These are phyloP conservation scores for Alexandromys fortis DNA, from an alignment of 2,113 vertebrate species.

Conservation along the genomic window DNA sequence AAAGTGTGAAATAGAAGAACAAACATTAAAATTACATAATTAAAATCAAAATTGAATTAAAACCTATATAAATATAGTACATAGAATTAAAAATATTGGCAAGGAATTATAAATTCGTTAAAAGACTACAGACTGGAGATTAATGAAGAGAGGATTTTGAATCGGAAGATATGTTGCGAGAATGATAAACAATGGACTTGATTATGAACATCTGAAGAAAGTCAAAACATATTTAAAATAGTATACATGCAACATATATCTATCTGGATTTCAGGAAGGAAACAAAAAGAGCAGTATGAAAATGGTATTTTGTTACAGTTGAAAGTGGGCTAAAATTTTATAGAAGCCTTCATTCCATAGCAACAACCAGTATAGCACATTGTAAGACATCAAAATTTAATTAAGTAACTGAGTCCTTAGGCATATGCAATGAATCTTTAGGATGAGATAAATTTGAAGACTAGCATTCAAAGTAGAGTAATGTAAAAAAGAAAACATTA, in stretches of 20 bases:
- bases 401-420: not conserved
- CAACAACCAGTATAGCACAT: not conserved
- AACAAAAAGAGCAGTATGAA: not conserved
- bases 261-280: not conserved
- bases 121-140: not conserved
- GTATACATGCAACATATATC: not conserved
- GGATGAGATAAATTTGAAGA: not conserved
- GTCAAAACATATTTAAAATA: not conserved
- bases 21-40: not conserved
- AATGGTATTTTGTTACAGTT: not conserved
- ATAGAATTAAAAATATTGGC: not conserved
- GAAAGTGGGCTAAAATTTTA: not conserved
- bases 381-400: not conserved
- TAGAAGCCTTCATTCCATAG: not conserved
- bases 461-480: not conserved
- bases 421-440: not conserved
- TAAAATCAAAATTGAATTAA: not conserved
- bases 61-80: not conserved
- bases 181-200: not conserved
- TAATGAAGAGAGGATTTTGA: slow-evolving; percentile 1
- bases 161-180: not conserved
- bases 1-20: not conserved
- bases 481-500: not conserved
- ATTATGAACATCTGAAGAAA: not conserved
- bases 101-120: not conserved